A percentile compares a stretch with the other conserved stretches of the same genome.
Conservation (phyloP, 2,888 invertebrate genomes). For the Hecatera dysodea region DNA sequence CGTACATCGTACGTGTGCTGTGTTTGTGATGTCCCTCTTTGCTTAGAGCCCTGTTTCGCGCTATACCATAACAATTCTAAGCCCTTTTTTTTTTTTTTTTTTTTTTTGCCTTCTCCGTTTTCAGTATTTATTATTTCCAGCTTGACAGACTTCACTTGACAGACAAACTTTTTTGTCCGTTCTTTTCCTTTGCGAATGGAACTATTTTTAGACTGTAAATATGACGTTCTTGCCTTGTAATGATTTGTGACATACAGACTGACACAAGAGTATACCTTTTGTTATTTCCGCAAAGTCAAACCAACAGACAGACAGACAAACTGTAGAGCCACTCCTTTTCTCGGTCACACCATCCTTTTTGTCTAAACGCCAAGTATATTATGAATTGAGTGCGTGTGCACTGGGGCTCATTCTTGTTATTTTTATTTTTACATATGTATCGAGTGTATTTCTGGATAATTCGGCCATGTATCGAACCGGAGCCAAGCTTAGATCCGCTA, state of each 20-base stretch:
- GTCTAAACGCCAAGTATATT: conserved; percentile 9
- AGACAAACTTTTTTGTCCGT: too few relatives aligned
- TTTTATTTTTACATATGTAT: not conserved
- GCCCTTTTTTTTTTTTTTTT: too few relatives aligned
- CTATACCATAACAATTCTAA: conserved; percentile 4
- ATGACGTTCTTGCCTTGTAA: not conserved
- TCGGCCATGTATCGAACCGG: conserved; percentile 73
- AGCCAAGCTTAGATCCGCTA: conserved; percentile 80
- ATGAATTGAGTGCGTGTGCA: conserved; percentile 7
- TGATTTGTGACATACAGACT: not conserved
- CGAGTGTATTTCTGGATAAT: conserved; percentile 91
- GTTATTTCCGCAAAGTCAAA: conserved; percentile 12
- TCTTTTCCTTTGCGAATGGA: too few relatives aligned
- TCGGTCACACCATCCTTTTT: not conserved
- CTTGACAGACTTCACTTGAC: conserved; percentile 6
- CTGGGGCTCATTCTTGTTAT: conserved; percentile 1
- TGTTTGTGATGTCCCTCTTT: conserved; percentile 9
- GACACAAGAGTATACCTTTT: conserved; percentile 12
- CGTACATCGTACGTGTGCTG: conserved; percentile 11
- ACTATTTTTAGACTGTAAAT: not conserved
- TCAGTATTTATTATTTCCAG: conserved; percentile 2
- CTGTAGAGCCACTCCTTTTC: conserved; percentile 10
- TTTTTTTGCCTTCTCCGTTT: conserved; percentile 8
- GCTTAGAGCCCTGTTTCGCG: conserved; percentile 5
- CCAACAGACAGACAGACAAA: conserved; percentile 5